Evolutionary conservation across 2,113 vertebrate species (phyloP).

Genomic region (Neodon shergylaensis): DNA sequence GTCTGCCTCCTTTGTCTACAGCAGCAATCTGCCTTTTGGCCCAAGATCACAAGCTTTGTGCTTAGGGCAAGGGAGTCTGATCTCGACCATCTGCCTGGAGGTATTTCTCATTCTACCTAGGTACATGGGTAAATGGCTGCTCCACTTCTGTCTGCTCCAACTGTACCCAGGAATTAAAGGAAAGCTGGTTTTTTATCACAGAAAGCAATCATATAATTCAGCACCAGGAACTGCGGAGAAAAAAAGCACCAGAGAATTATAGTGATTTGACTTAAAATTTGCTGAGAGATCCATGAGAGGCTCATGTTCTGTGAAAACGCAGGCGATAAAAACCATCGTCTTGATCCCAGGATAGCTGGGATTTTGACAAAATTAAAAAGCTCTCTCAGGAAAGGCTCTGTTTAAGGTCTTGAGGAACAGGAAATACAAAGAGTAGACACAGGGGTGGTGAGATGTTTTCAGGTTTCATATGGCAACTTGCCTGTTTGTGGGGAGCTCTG

Average conservation of each 20-base stretch:
- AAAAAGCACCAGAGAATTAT: slow-evolving; percentile 11
- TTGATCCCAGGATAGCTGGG: not conserved
- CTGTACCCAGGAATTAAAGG: not conserved
- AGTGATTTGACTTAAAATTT: slow-evolving; percentile 53
- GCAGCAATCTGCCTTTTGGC: not conserved
- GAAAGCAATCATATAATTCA: not conserved
- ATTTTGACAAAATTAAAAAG: slow-evolving; percentile 44
- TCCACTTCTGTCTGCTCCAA: slow-evolving; percentile 9
- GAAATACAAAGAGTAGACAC: not conserved
- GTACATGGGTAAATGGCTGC: not conserved
- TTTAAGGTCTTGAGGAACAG: slow-evolving; percentile 12
- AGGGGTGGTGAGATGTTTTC: not conserved
- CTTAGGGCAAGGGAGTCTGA: not conserved
- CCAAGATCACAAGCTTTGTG: not conserved
- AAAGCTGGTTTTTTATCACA: slow-evolving; percentile 9
- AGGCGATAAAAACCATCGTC: not conserved
- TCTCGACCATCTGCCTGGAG: not conserved
- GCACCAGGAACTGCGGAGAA: not conserved
- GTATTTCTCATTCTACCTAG: not conserved
- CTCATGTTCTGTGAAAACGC: slow-evolving; percentile 37
- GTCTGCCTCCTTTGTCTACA: not conserved
- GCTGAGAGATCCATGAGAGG: not conserved
- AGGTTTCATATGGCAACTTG: not conserved
- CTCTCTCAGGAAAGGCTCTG: slow-evolving; percentile 12
- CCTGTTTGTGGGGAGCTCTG: not conserved